phyloP scores from a whole-genome alignment of 2,797 vertebrate species.

The Diplodus puntazzo region DNA sequence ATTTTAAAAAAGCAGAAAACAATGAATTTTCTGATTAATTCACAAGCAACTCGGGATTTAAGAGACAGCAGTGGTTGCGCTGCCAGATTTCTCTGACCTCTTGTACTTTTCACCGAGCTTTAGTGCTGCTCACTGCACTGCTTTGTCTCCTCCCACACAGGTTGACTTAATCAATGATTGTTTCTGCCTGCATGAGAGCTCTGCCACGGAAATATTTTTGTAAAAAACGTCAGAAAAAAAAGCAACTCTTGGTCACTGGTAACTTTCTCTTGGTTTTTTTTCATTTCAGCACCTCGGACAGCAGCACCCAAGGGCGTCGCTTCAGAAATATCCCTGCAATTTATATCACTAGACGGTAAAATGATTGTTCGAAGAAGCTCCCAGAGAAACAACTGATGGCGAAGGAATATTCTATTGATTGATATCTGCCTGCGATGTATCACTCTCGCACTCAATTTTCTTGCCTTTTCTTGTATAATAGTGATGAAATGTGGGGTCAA shows the following conservation, averaged over 20 bases:
- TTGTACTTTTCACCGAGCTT: neutral
- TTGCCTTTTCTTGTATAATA: neutral
- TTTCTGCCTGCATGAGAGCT: neutral
- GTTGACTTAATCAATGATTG: neutral
- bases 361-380: neutral
- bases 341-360: neutral
- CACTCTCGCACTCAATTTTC: neutral
- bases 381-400: neutral
- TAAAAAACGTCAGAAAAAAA: neutral
- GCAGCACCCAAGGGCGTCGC: slow-evolving; percentile 26
- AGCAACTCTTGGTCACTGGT: neutral
- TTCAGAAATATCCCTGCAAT: neutral
- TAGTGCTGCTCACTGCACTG: neutral
- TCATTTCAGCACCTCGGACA: slow-evolving; percentile 73
- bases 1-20: neutral
- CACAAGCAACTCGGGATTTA: neutral
- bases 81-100: neutral
- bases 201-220: neutral
- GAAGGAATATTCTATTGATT: neutral
- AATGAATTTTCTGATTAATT: neutral
- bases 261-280: neutral
- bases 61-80: neutral
- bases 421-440: neutral
- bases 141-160: neutral
- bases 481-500: neutral